Base-by-base conservation (phyloP, 2,113 vertebrate species). In the Zosterops borbonicus region DNA sequence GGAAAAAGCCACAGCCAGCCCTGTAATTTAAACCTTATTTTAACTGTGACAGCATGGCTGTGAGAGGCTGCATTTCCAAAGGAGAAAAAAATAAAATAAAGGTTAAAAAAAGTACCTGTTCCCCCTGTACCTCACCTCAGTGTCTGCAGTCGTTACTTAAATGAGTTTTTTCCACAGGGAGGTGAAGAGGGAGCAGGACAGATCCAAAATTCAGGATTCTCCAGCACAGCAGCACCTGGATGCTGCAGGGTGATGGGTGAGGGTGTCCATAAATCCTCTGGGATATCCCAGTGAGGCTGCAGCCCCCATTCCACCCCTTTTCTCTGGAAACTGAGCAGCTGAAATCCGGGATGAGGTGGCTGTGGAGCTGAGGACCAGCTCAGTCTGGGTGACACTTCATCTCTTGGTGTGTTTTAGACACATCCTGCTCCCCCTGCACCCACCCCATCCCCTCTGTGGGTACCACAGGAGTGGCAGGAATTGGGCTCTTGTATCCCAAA, bases 1-100 rank as follows among this genome's bases (percentile, higher is more conserved):
- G 98, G 98, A 98, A 98, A 98, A 98, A 99, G 98, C 98, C 99
- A 98, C 98, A 99, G 98, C 98, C 98, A 98, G 98, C 97, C 98
- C 98, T 99, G 98, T 99, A 99, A 99, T 99, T 99, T 99, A 99
- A 99, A 99, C 98, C 99, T 98, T 98, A 98, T 99, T 99, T 99
- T 99, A 98, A 98, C 98, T 95, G 98, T 97, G 98, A 98, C 98
- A 98, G 98, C 92, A 97, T 81, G 98, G 96, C 98, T 98, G 98
- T 59, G 97, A 98, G 42, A 98, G 97, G 98, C 95, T 97, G 95
- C 92, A 33, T 96, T 98, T 97, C 97, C 96, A 97, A 97, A 96
- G 14, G 89, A 93, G n/a, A 95, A 98, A 97, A 97, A 97, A 97
- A 93, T 75, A 95, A 96, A 97, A 91, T 68, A 42, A 97, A 86